Evolutionary conservation across 30 jellyfish, hydroid and myxozoan genomes (phyloP).

Genomic region (Cassiopea xamachana): DNA sequence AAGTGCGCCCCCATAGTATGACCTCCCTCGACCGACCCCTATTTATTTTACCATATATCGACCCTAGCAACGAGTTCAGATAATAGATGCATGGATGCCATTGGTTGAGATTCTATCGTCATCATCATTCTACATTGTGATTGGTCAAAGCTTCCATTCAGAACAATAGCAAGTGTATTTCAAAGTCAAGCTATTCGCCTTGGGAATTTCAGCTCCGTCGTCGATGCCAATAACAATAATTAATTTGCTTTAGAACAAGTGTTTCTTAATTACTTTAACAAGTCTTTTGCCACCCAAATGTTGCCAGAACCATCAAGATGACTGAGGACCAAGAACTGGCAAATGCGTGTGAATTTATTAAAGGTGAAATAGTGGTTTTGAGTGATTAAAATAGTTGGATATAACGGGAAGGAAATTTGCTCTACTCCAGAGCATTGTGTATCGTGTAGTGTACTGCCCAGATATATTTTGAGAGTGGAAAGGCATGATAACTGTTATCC

Average conservation of each 20-base stretch:
- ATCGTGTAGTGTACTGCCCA: neutral
- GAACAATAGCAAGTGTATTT: slow-evolving; percentile 50
- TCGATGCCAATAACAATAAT: neutral
- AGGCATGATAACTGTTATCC: neutral
- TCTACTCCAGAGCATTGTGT: neutral
- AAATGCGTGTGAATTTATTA: slow-evolving; percentile 90
- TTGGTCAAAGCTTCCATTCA: slow-evolving; percentile 21
- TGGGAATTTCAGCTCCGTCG: slow-evolving; percentile 25
- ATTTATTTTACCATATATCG: neutral
- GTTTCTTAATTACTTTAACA: neutral
- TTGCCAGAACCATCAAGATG: slow-evolving; percentile 47
- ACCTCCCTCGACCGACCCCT: neutral
- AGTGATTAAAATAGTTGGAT: neutral
- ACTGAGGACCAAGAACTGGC: slow-evolving; percentile 91
- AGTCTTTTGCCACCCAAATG: slow-evolving; percentile 25
- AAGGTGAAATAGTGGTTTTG: slow-evolving; percentile 72
- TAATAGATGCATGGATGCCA: slow-evolving; percentile 53
- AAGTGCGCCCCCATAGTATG: no score
- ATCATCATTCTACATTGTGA: slow-evolving; percentile 6
- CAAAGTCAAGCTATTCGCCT: slow-evolving; percentile 56
- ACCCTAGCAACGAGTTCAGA: slow-evolving; percentile 47
- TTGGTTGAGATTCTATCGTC: slow-evolving; percentile 65
- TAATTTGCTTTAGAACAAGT: neutral
- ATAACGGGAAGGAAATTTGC: slow-evolving; percentile 2
- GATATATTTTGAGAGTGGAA: neutral